These are phyloP conservation scores for Strigamia maritima DNA, from an alignment of 2,888 invertebrate species.

Conservation along the genomic window DNA sequence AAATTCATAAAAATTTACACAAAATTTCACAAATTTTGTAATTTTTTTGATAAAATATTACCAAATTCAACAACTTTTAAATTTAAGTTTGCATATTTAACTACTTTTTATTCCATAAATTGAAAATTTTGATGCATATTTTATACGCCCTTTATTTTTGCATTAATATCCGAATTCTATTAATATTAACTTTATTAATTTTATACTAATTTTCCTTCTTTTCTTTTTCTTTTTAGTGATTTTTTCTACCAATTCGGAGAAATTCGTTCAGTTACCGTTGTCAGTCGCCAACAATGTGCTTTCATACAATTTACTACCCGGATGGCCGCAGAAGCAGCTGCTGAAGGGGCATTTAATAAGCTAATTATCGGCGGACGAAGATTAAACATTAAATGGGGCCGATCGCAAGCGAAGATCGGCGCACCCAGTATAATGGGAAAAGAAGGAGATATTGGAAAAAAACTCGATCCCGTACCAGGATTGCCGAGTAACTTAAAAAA, in stretches of 20 bases:
- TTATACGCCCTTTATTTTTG: no score
- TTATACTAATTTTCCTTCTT: constrained; percentile 17
- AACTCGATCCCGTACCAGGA: constrained; percentile 71
- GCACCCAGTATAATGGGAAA: constrained; percentile 43
- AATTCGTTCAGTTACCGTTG: constrained; percentile 87
- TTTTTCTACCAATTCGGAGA: constrained; percentile 99
- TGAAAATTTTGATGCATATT: no score
- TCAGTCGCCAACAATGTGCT: constrained; percentile 85
- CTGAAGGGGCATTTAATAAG: constrained; percentile 93
- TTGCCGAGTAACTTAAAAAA: constrained; percentile 60
- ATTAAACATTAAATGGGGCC: constrained; percentile 97
- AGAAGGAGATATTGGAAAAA: constrained; percentile 44
- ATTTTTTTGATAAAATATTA: no score
- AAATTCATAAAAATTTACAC: no score
- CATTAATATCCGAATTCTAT: no score
- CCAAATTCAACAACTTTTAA: no score
- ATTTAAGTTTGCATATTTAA: no score
- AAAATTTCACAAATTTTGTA: no score
- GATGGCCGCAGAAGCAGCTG: constrained; percentile 85
- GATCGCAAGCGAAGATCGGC: constrained; percentile 77
- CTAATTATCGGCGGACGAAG: constrained; percentile 78
- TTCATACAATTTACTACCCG: constrained; percentile 95
- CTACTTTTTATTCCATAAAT: no score
- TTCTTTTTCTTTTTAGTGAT: constrained; percentile 62
- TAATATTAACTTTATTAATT: no score